Percentiles rank a stretch among this genome's conserved stretches.
Evolutionary conservation across 2,888 invertebrate species (phyloP).

Genomic region (Lordiphosa fenestrarum): DNA sequence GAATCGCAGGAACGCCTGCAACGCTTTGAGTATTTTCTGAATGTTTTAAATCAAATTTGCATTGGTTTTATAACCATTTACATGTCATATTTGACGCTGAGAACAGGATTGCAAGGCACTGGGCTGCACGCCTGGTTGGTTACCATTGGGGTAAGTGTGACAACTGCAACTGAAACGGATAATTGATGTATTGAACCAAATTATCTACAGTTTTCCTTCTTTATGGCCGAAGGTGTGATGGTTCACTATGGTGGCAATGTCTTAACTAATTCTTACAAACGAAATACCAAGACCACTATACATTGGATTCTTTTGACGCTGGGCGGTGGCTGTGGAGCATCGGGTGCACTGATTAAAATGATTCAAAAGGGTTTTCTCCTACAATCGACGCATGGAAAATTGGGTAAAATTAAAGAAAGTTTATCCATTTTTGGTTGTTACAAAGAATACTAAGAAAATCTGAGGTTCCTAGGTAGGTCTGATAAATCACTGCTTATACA

Average conservation of each 20-base stretch:
- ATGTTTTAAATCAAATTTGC: constrained; percentile 76
- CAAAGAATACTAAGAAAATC: not conserved
- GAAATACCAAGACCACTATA: constrained; percentile 76
- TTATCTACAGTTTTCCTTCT: constrained; percentile 70
- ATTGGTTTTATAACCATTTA: constrained; percentile 78
- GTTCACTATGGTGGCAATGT: constrained; percentile 75
- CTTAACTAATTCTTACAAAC: constrained; percentile 63
- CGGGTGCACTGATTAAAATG: constrained; percentile 73
- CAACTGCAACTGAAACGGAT: not conserved
- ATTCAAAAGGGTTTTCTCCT: constrained; percentile 69
- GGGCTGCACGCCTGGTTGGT: constrained; percentile 76
- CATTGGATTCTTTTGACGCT: constrained; percentile 76
- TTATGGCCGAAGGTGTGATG: constrained; percentile 79
- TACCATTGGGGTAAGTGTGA: constrained; percentile 75
- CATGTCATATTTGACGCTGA: constrained; percentile 72
- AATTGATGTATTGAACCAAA: not conserved
- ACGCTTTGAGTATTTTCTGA: constrained; percentile 62
- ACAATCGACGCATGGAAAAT: constrained; percentile 65
- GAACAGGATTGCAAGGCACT: constrained; percentile 59
- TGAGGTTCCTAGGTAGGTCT: too few relatives aligned
- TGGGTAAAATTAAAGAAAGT: constrained; percentile 55
- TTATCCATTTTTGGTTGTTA: too few relatives aligned
- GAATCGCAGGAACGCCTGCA: constrained; percentile 50
- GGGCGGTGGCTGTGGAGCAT: constrained; percentile 74
- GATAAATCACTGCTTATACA: too few relatives aligned